A percentile compares a stretch with the other conserved stretches of the same genome.
Conservation (phyloP, 2,888 invertebrate genomes). For the Xylota segnis region DNA sequence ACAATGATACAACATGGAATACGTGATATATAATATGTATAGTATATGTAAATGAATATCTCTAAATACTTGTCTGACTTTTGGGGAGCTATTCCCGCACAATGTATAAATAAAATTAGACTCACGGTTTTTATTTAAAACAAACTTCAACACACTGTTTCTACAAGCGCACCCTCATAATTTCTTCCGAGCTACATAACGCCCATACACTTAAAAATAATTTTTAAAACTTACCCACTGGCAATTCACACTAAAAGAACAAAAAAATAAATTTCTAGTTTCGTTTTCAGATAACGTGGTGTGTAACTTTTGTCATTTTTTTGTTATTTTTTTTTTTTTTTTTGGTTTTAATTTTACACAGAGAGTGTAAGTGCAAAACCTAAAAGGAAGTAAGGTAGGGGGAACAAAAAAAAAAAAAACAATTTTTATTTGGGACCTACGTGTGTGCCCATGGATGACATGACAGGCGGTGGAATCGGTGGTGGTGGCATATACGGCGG, state of each 20-base stretch:
- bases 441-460: slow-evolving; percentile 90
- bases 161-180: slow-evolving; percentile 56
- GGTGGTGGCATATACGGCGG: slow-evolving; percentile 91
- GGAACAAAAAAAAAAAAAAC: no score
- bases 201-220: slow-evolving; percentile 47
- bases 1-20: slow-evolving; percentile 9
- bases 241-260: slow-evolving; percentile 67
- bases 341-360: slow-evolving; percentile 40
- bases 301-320: slow-evolving; percentile 33
- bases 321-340: no score
- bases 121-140: slow-evolving; percentile 63
- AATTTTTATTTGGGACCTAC: slow-evolving; percentile 85
- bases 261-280: slow-evolving; percentile 67
- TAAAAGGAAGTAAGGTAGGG: slow-evolving; percentile 25
- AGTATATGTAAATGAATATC: not conserved
- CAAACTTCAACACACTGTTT: slow-evolving; percentile 39
- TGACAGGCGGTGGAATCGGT: slow-evolving; percentile 89
- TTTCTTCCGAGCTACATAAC: slow-evolving; percentile 33
- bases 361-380: slow-evolving; percentile 29
- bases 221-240: slow-evolving; percentile 68
- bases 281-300: slow-evolving; percentile 51
- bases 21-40: slow-evolving; percentile 36
- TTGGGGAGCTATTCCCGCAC: slow-evolving; percentile 20
- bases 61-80: slow-evolving; percentile 36
- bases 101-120: slow-evolving; percentile 35